These are phyloP conservation scores for Cerceris rybyensis DNA, from an alignment of 2,888 invertebrate genomes.

Conservation along the genomic window DNA sequence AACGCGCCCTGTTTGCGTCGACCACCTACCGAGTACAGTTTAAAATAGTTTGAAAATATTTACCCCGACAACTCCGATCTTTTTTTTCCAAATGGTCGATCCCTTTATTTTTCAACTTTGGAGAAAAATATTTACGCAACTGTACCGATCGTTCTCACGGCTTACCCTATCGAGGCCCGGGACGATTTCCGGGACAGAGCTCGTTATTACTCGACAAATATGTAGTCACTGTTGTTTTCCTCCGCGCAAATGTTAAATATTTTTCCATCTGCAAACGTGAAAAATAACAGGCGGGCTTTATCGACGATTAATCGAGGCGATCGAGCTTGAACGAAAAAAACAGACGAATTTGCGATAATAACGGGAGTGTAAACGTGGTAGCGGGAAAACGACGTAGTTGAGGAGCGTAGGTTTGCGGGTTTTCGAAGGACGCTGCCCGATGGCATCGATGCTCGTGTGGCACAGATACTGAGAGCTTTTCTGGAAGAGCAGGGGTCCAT, in stretches of 20 bases:
- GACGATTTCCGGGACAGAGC: slow-evolving; percentile 32
- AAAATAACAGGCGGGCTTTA: slow-evolving; percentile 25
- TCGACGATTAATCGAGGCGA: slow-evolving; percentile 24
- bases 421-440: slow-evolving; percentile 73
- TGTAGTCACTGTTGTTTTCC: slow-evolving; percentile 14
- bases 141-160: not conserved
- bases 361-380: not conserved
- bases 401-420: slow-evolving; percentile 49
- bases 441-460: slow-evolving; percentile 79
- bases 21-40: no score
- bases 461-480: slow-evolving; percentile 80
- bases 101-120: slow-evolving; percentile 22
- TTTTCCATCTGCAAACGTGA: slow-evolving; percentile 33
- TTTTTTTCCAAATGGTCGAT: slow-evolving; percentile 4
- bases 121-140: slow-evolving; percentile 44
- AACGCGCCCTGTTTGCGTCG: no score
- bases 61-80: no score
- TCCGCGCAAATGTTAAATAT: slow-evolving; percentile 33
- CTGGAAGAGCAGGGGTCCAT: slow-evolving; percentile 80
- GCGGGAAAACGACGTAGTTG: not conserved
- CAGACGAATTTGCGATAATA: not conserved
- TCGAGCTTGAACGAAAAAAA: not conserved
- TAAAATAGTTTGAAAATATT: no score
- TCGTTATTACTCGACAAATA: slow-evolving; percentile 33
- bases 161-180: not conserved